Evolutionary conservation across 2,113 vertebrate genomes (phyloP).

Genomic region (Heptranchias perlo): DNA sequence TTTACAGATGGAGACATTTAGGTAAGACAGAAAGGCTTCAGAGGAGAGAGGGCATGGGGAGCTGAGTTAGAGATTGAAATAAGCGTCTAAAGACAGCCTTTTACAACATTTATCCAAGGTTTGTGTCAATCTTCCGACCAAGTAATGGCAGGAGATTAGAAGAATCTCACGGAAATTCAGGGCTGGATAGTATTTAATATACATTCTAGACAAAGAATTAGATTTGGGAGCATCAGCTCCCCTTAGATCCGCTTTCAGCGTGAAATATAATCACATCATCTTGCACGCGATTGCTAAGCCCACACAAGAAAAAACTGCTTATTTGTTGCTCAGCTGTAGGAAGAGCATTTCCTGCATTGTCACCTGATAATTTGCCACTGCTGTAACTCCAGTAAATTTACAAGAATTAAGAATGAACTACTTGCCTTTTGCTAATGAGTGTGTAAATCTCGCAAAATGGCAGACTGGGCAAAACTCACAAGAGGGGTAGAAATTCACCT

Average conservation of each 20-base stretch:
- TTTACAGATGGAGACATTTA: background rate
- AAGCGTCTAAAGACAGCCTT: no score
- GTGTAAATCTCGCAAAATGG: background rate
- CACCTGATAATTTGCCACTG: background rate
- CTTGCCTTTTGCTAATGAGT: background rate
- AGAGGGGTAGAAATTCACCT: no score
- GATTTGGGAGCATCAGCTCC: background rate
- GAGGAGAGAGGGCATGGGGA: background rate
- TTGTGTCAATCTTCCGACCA: background rate
- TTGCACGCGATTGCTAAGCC: background rate
- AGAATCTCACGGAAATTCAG: background rate
- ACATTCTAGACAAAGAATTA: no score
- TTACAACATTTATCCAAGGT: background rate
- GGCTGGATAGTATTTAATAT: background rate
- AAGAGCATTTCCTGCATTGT: no score
- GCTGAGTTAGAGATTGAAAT: background rate
- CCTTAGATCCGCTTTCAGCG: background rate
- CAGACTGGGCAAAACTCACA: background rate
- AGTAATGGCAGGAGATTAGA: background rate
- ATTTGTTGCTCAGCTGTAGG: background rate
- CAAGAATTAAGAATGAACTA: background rate
- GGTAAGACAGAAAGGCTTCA: background rate
- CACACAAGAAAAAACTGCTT: background rate
- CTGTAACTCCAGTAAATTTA: background rate
- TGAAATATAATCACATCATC: background rate